Evolutionary conservation across 2,113 vertebrate species (phyloP).

Genomic region (Neoarius graeffei): DNA sequence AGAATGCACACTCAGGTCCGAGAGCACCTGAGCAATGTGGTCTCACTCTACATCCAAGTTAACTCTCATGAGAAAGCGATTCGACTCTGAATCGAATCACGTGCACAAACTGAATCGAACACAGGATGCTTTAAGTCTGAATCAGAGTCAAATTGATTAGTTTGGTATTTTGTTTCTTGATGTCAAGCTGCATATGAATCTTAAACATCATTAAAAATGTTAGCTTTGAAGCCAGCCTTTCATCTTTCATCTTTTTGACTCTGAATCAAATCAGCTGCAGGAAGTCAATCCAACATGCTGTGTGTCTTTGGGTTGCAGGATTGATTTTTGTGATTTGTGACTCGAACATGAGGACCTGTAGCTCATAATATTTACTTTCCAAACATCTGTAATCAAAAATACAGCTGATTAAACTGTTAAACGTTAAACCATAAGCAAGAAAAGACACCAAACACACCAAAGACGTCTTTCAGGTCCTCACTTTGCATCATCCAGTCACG

Average conservation of each 20-base stretch:
- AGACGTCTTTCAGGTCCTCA: background rate
- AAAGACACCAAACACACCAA: background rate
- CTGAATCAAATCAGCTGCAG: background rate
- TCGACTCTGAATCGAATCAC: background rate
- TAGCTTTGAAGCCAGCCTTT: background rate
- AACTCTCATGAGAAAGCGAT: background rate
- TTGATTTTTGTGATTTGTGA: background rate
- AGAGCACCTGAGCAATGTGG: background rate
- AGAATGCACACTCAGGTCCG: background rate
- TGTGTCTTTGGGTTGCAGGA: background rate
- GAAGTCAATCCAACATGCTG: background rate
- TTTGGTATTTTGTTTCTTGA: background rate
- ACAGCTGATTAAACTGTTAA: no score
- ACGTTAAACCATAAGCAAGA: background rate
- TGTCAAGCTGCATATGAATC: no score
- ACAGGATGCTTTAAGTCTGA: background rate
- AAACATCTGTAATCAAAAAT: background rate
- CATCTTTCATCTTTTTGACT: background rate
- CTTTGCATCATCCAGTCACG: background rate
- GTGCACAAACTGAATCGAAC: background rate
- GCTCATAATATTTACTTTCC: background rate
- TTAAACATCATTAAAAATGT: no score
- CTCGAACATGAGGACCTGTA: background rate
- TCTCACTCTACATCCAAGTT: background rate
- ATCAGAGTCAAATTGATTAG: background rate